phyloP scores from a whole-genome alignment of 2,113 vertebrate genomes.

The Machaerirhynchus nigripectus region DNA sequence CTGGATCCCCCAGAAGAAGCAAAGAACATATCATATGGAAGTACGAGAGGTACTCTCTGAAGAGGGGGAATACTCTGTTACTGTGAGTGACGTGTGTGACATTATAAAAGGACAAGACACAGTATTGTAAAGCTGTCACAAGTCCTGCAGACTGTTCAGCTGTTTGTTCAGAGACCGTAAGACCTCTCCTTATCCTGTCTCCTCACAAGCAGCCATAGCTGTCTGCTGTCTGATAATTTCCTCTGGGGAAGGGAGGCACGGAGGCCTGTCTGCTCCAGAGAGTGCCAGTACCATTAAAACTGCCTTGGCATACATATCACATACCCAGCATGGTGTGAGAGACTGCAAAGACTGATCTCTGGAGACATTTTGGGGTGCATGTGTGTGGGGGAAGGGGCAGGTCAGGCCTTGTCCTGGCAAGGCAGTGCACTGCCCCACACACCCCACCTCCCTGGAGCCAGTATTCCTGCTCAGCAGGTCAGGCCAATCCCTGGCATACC shows the following conservation, averaged over 20 bases:
- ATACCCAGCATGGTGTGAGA: background rate
- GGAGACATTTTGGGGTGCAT: background rate
- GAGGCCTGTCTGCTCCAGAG: background rate
- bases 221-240: background rate
- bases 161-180: background rate
- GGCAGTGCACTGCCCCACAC: background rate
- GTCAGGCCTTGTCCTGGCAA: too few relatives aligned
- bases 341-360: background rate
- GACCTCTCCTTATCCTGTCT: background rate
- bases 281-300: too few relatives aligned
- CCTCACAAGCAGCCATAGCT: background rate
- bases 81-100: background rate
- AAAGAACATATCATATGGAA: background rate
- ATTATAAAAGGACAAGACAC: background rate
- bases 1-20: background rate
- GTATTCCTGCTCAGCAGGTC: background rate
- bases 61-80: background rate
- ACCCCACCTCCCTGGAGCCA: background rate
- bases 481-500: background rate
- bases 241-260: background rate
- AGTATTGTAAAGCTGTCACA: background rate
- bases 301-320: background rate
- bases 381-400: rapidly evolving
- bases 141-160: background rate
- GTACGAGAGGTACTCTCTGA: background rate